A percentile compares a stretch with the other conserved stretches of the same genome.
Evolutionary conservation across 2,888 invertebrate genomes (phyloP).

Genomic region (Strigamia crassipes): DNA sequence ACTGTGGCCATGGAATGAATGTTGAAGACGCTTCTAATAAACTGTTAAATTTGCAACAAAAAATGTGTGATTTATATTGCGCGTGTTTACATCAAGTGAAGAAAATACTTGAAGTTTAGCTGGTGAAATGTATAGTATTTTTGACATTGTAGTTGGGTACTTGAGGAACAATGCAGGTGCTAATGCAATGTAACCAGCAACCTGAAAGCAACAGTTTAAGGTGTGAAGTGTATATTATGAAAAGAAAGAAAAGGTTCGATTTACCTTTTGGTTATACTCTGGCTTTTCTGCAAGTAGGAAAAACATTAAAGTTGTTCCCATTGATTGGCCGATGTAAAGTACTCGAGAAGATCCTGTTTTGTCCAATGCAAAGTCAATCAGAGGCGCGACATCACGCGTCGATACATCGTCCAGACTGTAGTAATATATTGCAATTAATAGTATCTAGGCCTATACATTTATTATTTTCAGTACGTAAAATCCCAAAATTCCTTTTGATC

Average conservation of each 20-base stretch:
- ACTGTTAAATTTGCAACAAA: neutral
- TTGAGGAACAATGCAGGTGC: neutral
- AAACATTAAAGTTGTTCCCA: neutral
- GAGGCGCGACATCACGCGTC: neutral
- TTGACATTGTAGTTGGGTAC: neutral
- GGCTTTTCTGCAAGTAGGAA: neutral
- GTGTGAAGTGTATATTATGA: neutral
- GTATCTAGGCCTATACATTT: neutral
- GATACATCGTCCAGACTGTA: neutral
- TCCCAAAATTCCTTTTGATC: slow-evolving; percentile 56
- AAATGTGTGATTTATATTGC: neutral
- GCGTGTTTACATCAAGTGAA: neutral
- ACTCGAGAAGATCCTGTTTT: neutral
- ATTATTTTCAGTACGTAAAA: slow-evolving; percentile 48
- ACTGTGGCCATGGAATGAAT: neutral
- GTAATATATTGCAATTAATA: neutral
- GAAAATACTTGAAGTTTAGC: neutral
- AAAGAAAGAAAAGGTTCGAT: neutral
- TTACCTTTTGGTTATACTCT: neutral
- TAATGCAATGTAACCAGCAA: neutral
- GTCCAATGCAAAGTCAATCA: neutral
- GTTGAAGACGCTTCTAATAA: neutral
- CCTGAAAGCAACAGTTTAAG: neutral
- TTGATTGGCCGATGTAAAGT: neutral
- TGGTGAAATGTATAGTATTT: neutral